Percentiles rank a stretch among this genome's conserved stretches.
These are phyloP conservation scores for Brachionus koreanus DNA, from an alignment of 1,140 invertebrate species.

Conservation along the genomic window DNA sequence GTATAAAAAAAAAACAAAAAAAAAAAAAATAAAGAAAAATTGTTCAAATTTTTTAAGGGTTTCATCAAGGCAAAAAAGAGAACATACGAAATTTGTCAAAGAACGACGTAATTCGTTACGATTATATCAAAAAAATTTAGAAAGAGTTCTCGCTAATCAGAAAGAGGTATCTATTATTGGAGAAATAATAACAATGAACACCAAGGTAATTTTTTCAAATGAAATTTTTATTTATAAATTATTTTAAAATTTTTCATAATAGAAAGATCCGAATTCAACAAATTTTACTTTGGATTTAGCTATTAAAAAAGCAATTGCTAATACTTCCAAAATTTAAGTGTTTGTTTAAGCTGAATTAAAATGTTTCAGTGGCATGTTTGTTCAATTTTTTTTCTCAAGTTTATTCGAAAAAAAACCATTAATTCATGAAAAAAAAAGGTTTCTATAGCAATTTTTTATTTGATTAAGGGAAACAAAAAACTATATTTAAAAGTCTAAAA, in stretches of 20 bases:
- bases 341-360: neutral
- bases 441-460: slow-evolving; percentile 39
- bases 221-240: neutral
- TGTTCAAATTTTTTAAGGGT: neutral
- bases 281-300: slow-evolving; percentile 15
- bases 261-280: slow-evolving; percentile 18
- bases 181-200: slow-evolving; percentile 10
- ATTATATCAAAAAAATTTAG: neutral
- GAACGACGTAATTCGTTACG: neutral
- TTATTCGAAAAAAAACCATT: neutral
- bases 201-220: neutral
- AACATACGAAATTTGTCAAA: neutral
- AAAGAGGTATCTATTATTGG: slow-evolving; percentile 22
- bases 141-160: neutral
- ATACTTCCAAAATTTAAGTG: slow-evolving; percentile 2
- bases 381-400: neutral
- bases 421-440: neutral
- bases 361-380: neutral
- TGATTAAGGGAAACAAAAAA: slow-evolving; percentile 4
- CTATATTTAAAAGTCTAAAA: neutral
- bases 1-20: neutral
- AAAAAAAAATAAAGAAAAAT: neutral
- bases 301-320: slow-evolving; percentile 27
- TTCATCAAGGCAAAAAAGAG: slow-evolving; percentile 7
- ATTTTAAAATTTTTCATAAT: neutral